Evolutionary conservation across 2,113 vertebrate species (phyloP).

Genomic region (Stegostoma tigrinum): DNA sequence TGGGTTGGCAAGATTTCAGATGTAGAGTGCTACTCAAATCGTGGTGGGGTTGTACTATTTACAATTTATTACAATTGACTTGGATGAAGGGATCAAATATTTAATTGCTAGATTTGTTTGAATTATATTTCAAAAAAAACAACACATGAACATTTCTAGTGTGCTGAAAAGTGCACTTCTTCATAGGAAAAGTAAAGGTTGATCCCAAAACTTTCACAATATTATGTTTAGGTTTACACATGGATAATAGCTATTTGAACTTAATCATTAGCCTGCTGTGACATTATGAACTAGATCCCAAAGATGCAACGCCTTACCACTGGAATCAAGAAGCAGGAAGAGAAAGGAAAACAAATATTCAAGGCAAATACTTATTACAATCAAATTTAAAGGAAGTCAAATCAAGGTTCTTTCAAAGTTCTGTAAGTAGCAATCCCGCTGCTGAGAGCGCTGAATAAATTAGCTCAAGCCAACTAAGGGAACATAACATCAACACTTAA

Average conservation of each 20-base stretch:
- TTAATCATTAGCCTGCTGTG: not conserved
- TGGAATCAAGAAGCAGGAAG: not conserved
- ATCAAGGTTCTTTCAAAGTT: not conserved
- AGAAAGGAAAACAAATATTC: not conserved
- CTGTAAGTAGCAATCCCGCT: not conserved
- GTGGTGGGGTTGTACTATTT: no score
- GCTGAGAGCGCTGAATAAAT: not conserved
- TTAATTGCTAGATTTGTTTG: not conserved
- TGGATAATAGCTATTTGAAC: not conserved
- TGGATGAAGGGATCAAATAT: no score
- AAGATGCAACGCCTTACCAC: not conserved
- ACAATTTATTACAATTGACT: no score
- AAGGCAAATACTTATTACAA: not conserved
- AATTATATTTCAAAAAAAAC: not conserved
- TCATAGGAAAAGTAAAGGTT: not conserved
- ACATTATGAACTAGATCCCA: not conserved
- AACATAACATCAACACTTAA: not conserved
- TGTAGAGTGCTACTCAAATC: no score
- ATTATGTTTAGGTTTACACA: not conserved
- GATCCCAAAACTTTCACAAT: not conserved
- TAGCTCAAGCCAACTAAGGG: not conserved
- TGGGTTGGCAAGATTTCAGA: no score
- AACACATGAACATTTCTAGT: not conserved
- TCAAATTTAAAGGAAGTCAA: not conserved
- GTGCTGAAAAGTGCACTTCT: not conserved